Base-by-base conservation (phyloP, 2,888 invertebrate genomes). In the Orchesellides sinensis region DNA sequence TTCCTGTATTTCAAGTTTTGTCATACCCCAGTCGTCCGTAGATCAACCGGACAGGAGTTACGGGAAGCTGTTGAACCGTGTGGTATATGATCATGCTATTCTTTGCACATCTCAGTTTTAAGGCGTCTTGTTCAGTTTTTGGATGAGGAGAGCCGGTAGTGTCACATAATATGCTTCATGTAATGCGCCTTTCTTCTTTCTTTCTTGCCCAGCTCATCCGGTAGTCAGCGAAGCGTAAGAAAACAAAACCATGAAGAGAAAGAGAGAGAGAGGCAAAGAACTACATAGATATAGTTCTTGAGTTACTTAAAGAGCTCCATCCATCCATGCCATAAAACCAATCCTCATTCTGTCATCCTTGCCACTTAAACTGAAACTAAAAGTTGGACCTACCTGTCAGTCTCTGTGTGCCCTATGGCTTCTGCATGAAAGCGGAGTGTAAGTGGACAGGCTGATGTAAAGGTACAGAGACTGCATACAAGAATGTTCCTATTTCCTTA, bases 351-450 rank as follows among this genome's bases (percentile, higher is more conserved):
- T 82, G 82, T 82, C 82, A 82, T 82, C 82, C 69, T 63, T 82
- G 82, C 82, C 82, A 75, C 82, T 82, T 82, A 82, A 69, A 74
- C 74, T 81, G 81, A 81, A 81, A 81, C 68, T 81, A 74, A 74
- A 74, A 81, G 45, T 72, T 72, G 80, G 73, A 65, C 75, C 40
- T 49, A 25, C 17, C 56, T 47, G 72, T 80, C 56, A 56, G 52
- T 80, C 45, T 25, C 32, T 12, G 47, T 27, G 27, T 75, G 75
- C 52, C 75, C 75, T 75, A 73, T 73, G 75, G 65, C 66, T 66
- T 54, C 29, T 23, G 23, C 35, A 56, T 70, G n/a, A 56, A 54
- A 19, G 6, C 32, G 21, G 19, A n/a, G 19, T 52, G 12, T 52
- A n/a, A n/a, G 10, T 40, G 40, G 40, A 40, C 10, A 40, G n/a